Evolutionary conservation across 2,888 invertebrate genomes (phyloP).

Genomic region (Drosophila mimica): DNA sequence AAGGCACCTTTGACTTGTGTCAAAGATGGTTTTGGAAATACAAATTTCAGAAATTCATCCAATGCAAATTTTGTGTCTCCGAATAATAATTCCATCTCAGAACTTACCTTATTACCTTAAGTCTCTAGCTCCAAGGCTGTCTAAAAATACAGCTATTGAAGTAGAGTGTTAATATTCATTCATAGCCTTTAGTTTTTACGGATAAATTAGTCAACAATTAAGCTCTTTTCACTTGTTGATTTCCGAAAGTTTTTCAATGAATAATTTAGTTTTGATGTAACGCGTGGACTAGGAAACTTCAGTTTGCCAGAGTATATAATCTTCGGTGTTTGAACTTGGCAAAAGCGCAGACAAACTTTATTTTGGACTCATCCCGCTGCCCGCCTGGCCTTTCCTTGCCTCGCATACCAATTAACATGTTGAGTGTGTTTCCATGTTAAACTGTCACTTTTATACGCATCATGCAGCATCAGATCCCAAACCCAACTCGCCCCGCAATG

Average conservation of each 20-base stretch:
- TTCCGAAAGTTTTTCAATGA: background rate
- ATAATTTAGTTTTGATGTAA: background rate
- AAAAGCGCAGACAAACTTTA: slow-evolving; percentile 21
- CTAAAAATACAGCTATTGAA: background rate
- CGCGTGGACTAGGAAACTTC: background rate
- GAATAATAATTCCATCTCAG: background rate
- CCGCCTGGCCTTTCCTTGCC: slow-evolving; percentile 24
- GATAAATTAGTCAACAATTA: background rate
- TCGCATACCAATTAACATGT: slow-evolving; percentile 71
- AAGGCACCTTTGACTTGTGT: background rate
- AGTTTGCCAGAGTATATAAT: slow-evolving; percentile 1
- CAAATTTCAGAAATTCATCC: background rate
- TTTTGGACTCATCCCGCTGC: background rate
- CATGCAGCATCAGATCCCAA: slow-evolving; percentile 51
- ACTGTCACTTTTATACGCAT: slow-evolving; percentile 74
- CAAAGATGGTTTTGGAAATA: background rate
- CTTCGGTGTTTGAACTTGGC: slow-evolving; percentile 1
- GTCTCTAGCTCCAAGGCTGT: background rate
- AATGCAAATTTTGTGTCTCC: background rate
- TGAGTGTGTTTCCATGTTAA: slow-evolving; percentile 73
- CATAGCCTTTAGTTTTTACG: background rate
- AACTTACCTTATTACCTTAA: background rate
- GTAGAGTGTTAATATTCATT: background rate
- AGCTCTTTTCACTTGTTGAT: background rate
- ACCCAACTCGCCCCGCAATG: slow-evolving; percentile 34